Evolutionary conservation across 2,888 invertebrate species (phyloP).

Genomic region (Noctua fimbriata): DNA sequence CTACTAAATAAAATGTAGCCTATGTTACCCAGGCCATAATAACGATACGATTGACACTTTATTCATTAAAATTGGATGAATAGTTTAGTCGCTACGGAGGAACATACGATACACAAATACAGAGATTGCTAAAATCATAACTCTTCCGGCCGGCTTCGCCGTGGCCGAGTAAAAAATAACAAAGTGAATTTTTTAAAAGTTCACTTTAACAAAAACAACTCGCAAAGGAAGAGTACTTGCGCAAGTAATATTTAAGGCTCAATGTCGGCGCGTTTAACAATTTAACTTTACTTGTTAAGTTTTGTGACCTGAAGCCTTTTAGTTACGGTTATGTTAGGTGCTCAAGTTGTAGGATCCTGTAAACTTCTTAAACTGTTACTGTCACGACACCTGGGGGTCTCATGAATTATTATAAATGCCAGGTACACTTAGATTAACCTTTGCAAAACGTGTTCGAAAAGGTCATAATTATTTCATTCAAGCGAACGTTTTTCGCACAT

Average conservation of each 20-base stretch:
- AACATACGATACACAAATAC: too few relatives aligned
- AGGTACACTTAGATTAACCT: slow-evolving; percentile 17
- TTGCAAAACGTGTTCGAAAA: background rate
- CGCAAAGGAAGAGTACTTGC: slow-evolving; percentile 24
- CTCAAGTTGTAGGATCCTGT: slow-evolving; percentile 41
- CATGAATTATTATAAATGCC: slow-evolving; percentile 37
- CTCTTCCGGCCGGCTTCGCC: too few relatives aligned
- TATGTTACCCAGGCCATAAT: too few relatives aligned
- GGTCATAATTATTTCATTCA: background rate
- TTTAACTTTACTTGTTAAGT: slow-evolving; percentile 65
- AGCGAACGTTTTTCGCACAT: background rate
- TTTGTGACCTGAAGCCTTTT: slow-evolving; percentile 56
- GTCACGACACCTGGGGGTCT: slow-evolving; percentile 38
- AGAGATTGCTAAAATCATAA: too few relatives aligned
- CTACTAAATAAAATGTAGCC: too few relatives aligned
- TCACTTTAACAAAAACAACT: slow-evolving; percentile 21
- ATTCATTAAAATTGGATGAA: too few relatives aligned
- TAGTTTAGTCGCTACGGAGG: too few relatives aligned
- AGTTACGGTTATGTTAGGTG: slow-evolving; percentile 51
- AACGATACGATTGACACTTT: too few relatives aligned
- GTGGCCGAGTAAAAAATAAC: background rate
- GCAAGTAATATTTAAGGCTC: slow-evolving; percentile 37
- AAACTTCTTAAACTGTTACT: slow-evolving; percentile 58
- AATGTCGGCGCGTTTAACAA: slow-evolving; percentile 46
- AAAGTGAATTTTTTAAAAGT: slow-evolving; percentile 13